A percentile compares a stretch with the other conserved stretches of the same genome.
phyloP scores from a whole-genome alignment of 2,888 invertebrate genomes.

The Eustalomyia histrio region DNA sequence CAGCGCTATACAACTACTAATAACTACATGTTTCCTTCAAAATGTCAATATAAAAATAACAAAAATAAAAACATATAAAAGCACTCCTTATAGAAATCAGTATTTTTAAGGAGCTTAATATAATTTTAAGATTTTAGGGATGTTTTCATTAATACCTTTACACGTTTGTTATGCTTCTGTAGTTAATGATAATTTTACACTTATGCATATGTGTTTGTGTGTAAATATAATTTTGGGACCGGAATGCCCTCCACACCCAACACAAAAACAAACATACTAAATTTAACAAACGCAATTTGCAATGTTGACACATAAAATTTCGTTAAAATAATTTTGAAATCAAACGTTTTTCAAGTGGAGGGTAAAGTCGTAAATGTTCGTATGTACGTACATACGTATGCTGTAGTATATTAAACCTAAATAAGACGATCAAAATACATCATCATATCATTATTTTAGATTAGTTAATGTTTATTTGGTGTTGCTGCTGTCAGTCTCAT shows the following conservation, averaged over 20 bases:
- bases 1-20: too few relatives aligned
- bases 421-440: slow-evolving; percentile 22
- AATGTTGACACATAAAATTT: slow-evolving; percentile 11
- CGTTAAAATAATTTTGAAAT: slow-evolving; percentile 11
- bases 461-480: slow-evolving; percentile 57
- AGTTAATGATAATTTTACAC: slow-evolving; percentile 16
- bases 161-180: slow-evolving; percentile 25
- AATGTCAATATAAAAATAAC: neutral
- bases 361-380: neutral
- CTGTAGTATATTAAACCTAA: neutral
- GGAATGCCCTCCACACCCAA: slow-evolving; percentile 1
- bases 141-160: neutral
- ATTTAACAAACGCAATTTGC: neutral
- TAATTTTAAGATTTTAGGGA: neutral
- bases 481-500: slow-evolving; percentile 44
- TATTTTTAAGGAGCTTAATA: neutral
- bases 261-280: neutral
- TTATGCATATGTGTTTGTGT: neutral
- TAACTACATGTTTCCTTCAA: too few relatives aligned
- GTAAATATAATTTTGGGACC: neutral
- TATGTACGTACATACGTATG: too few relatives aligned
- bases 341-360: neutral
- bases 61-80: neutral
- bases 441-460: slow-evolving; percentile 23
- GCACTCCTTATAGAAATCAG: neutral